Evolutionary conservation across 2,113 vertebrate species (phyloP), one percentile per base, ranked within the genome.

Genomic region (Paradisaea rubra): DNA sequence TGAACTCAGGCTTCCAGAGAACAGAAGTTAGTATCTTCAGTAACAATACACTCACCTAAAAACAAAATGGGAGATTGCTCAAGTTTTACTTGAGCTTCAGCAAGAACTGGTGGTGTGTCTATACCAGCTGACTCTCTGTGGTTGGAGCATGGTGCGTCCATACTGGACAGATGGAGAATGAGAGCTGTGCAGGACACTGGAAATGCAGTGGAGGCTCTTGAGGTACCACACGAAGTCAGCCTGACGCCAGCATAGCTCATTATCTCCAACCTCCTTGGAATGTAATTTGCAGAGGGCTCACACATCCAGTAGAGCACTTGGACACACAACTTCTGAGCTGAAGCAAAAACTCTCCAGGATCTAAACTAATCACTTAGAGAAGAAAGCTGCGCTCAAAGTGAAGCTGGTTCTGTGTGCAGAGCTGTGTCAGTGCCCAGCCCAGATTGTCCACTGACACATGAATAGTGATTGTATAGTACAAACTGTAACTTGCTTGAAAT

Each of bases 231-330:
- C 22, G 14, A 88, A 86, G 31, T 72, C 76, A 83, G 71, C 56
- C 19, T 37, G 39, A 45, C 0, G 4, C 42, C 61, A 31, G 61
- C n/a, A 11, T 1, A 0, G 28, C 49, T 92, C 4, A 4, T 39
- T 33, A 13, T 64, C 59, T 69, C 41, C 42, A 73, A 60, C 25
- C 41, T 83, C 68, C 72, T 81, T 77, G 42, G 45, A 92, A 73
- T 41, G n/a, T 30, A 44, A 17, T 61, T 88, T 76, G 41, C 66
- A 77, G 45, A 73, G 42, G 54, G 72, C 73, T 77, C 1, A 1
- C 33, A 18, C 3, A 1, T 52, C 19, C 1, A 1, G 19, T 30
- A 41, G 45, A 85, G 70, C 63, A 54, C 71, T 53, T 44, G 60
- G 45, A 70, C 31, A 30, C 8, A 7, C 57, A 64, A 0, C 54